Evolutionary conservation across 1,140 invertebrate species (phyloP), one percentile per base, ranked within the genome.

Genomic region (Helicoverpa zea): DNA sequence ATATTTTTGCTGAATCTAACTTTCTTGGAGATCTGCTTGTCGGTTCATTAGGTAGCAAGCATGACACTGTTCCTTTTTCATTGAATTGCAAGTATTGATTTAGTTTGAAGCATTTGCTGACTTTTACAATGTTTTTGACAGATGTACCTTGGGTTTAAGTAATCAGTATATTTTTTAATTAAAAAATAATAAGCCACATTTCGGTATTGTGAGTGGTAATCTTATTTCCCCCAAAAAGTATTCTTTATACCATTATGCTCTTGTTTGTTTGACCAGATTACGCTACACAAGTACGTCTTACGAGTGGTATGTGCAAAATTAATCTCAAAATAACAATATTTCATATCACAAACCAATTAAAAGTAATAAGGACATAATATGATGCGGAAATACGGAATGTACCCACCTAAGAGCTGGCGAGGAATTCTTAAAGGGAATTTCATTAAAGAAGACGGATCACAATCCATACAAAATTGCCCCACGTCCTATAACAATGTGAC

Each of bases 381-480:
- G 54, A 68, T 30, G 68, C 52, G 51, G 72, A 74, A 74, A 75
- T 73, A 63, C 72, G 76, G 82, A 73, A 83, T 83, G 79, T 84
- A 84, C 86, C 86, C 83, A 88, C 84, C 86, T 89, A 88, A 87
- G 89, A 87, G 85, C 86, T 73, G 83, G 81, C 84, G 79, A 88
- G 90, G 88, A 91, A 92, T 91, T 86, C 84, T 84, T 80, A 81
- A 86, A 86, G 86, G 83, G 91, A 94, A 92, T 94, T 94, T 92
- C 91, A 92, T 94, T 92, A 94, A 92, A 92, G n/a, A n/a, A n/a
- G n/a, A n/a, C n/a, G n/a, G n/a, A n/a, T n/a, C n/a, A n/a, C n/a
- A n/a, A n/a, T n/a, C n/a, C n/a, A n/a, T n/a, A n/a, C n/a, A n/a
- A n/a, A n/a, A n/a, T n/a, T n/a, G n/a, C n/a, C n/a, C n/a, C n/a